Conservation (phyloP, 2,888 invertebrate genomes). For the Drosophila austrosaltans region DNA sequence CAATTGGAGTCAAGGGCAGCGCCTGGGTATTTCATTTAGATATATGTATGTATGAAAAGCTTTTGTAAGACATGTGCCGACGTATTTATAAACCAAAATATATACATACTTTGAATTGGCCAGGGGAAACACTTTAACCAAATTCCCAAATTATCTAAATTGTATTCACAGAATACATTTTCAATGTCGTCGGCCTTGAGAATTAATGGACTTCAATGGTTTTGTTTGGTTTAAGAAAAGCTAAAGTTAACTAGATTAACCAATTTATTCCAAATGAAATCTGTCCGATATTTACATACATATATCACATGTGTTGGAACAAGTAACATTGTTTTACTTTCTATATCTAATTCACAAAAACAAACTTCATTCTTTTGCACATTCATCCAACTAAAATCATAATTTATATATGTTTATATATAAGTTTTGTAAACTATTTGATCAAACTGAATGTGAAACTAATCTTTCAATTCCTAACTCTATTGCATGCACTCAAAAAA, state of each 20-base stretch:
- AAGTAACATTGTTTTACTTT: too few relatives aligned
- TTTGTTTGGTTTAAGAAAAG: neutral
- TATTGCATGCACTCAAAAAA: slow-evolving; percentile 59
- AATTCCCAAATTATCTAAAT: slow-evolving; percentile 1
- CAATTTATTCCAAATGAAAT: too few relatives aligned
- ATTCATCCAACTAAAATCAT: too few relatives aligned
- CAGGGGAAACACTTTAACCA: neutral
- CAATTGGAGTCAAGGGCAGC: slow-evolving; percentile 46
- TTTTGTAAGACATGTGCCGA: slow-evolving; percentile 62
- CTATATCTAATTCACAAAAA: too few relatives aligned
- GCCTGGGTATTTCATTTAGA: slow-evolving; percentile 6
- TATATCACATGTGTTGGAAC: too few relatives aligned
- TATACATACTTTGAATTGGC: neutral
- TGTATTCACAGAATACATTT: slow-evolving; percentile 21
- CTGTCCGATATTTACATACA: too few relatives aligned
- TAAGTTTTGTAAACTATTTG: neutral
- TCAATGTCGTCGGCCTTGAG: slow-evolving; percentile 12
- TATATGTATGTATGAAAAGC: slow-evolving; percentile 36
- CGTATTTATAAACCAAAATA: slow-evolving; percentile 60
- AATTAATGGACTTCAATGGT: neutral
- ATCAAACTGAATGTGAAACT: neutral
- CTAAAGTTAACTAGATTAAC: too few relatives aligned
- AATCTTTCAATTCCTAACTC: slow-evolving; percentile 26
- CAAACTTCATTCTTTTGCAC: too few relatives aligned
- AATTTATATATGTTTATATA: neutral